Base-by-base conservation (phyloP, 2,888 invertebrate genomes). In the Lysandra coridon region DNA sequence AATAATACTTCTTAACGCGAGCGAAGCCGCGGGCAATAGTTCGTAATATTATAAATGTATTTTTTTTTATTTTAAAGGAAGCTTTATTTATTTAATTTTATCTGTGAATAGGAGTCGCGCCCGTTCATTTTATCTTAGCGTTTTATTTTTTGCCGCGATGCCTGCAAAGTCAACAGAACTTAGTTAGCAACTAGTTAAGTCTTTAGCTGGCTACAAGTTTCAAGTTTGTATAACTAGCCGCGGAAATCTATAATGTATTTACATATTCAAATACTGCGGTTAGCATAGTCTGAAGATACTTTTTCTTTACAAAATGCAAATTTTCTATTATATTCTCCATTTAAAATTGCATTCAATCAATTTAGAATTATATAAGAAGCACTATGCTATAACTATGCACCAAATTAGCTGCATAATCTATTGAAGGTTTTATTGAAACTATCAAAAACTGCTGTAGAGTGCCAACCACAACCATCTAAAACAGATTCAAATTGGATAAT, bases 171-270 rank as follows among this genome's bases (percentile, higher is more conserved):
- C 7, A 17, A 53, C 10, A 37, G 23, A 57, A 76, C 49, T 76
- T 33, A 76, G 57, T 76, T 76, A 53, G 57, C 53, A 76, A 76
- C 76, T 57, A 53, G 76, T 76, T 76, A 76, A 76, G 76, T 76
- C 76, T 57, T 76, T 33, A 76, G 76, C 76, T 76, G 12, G 53
- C 33, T 33, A 14, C 14, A 53, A 76, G 76, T 76, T 76, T 53
- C 14, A 53, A 76, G 76, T 76, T 76, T 53, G 53, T 53, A 23
- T 76, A 76, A 76, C 33, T 76, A 30, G 30, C 33, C 14, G 57
- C 57, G 30, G 57, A 79, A 76, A 53, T 79, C 69, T 79, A 80
- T 80, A 78, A 80, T 53, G 82, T 80, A 83, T 87, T 84, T 57
- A 76, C 76, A 76, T 76, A 76, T 57, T 76, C 57, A 57, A 57